A percentile compares a stretch with the other conserved stretches of the same genome.
phyloP scores from a whole-genome alignment of 2,888 invertebrate species.

The Sturmia bella region DNA sequence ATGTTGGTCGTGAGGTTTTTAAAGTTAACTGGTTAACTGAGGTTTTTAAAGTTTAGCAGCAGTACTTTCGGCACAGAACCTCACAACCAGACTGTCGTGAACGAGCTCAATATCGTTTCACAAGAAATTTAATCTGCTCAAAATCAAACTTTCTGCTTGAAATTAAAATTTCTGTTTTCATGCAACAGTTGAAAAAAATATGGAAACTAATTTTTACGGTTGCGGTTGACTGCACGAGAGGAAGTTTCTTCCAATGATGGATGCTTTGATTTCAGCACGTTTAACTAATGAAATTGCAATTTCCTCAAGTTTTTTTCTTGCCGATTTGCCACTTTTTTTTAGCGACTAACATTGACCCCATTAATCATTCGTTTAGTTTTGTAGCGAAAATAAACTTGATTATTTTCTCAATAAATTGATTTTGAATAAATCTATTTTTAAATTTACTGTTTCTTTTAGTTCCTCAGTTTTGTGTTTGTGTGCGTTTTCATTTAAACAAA shows the following conservation, averaged over 20 bases:
- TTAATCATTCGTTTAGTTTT: constrained; percentile 58
- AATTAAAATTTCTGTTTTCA: constrained; percentile 21
- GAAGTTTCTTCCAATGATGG: constrained; percentile 37
- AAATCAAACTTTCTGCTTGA: constrained; percentile 26
- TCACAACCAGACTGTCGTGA: too few species aligned
- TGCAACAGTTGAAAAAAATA: constrained; percentile 39
- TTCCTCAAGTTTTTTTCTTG: background rate
- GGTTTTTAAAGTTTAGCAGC: too few species aligned
- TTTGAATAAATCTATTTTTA: constrained; percentile 56
- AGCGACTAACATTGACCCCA: constrained; percentile 61
- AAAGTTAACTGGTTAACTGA: too few species aligned
- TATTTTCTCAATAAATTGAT: constrained; percentile 45
- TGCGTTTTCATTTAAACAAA: too few species aligned
- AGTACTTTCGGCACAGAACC: too few species aligned
- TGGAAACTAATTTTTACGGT: constrained; percentile 12
- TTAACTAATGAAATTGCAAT: constrained; percentile 8
- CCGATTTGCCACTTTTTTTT: constrained; percentile 6
- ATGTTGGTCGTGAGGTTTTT: too few species aligned
- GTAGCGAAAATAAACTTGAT: constrained; percentile 58
- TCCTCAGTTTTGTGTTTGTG: constrained; percentile 26
- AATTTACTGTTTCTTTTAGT: constrained; percentile 35
- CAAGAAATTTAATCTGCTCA: constrained; percentile 16
- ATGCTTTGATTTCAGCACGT: constrained; percentile 29
- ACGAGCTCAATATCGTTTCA: too few species aligned
- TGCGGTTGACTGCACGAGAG: constrained; percentile 50